A percentile compares a stretch with the other conserved stretches of the same genome.
Conservation (phyloP, 2,797 vertebrate species). For the Calcarius lapponicus region DNA sequence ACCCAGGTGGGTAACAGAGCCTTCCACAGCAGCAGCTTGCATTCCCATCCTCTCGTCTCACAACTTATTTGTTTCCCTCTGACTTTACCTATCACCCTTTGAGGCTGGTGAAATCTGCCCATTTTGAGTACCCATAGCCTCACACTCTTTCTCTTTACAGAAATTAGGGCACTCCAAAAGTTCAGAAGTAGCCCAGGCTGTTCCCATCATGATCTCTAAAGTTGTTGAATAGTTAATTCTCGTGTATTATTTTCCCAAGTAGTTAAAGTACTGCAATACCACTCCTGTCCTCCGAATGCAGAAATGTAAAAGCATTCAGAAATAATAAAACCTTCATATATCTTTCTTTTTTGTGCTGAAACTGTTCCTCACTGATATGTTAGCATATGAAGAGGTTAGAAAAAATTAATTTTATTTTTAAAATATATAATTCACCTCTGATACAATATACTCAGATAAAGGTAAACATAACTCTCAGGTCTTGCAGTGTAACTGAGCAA, state of each 20-base stretch:
- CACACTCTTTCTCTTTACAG: not conserved
- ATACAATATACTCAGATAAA: not conserved
- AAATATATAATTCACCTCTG: not conserved
- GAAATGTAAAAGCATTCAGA: not conserved
- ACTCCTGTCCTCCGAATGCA: not conserved
- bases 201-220: not conserved
- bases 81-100: not conserved
- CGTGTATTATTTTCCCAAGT: not conserved
- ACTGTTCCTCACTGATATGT: not conserved
- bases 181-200: not conserved
- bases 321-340: not conserved
- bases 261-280: not conserved
- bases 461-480: not conserved
- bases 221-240: not conserved
- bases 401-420: not conserved
- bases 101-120: not conserved
- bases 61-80: not conserved
- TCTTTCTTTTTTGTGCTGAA: not conserved
- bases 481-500: not conserved
- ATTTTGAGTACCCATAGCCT: not conserved
- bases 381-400: not conserved
- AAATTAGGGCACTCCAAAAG: not conserved
- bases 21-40: not conserved
- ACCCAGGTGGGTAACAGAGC: not conserved
- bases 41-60: not conserved